Evolutionary conservation across 2,888 invertebrate species (phyloP), one percentile per base, ranked within the genome.

Genomic region (Amaurobius ferox): DNA sequence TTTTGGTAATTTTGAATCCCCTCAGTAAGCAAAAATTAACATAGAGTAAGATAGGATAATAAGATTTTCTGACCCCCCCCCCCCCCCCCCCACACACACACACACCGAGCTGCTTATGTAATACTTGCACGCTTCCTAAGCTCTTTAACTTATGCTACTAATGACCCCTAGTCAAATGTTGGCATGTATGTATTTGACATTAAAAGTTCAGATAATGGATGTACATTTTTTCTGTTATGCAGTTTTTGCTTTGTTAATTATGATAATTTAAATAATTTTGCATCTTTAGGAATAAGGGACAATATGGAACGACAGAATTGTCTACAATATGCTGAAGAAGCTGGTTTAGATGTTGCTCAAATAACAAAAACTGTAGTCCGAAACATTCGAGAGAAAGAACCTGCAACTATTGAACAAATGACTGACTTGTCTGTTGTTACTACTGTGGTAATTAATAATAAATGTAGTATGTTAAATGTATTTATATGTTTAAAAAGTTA

Each of bases 291-390:
- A 72, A 90, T 92, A 28, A 89, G 89, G 39, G 90, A 90, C 48
- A 90, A 90, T 39, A 90, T 90, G n/a, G 91, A 91, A 68, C 88
- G 91, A 13, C 90, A 90, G 77, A 86, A 88, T n/a, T 92, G 91
- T 88, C 88, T 92, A 29, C 61, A 87, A 29, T 28, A 93, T 93
- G 90, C 96, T 94, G 89, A 91, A 79, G 90, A 91, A 89, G 95
- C 95, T 62, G 95, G 95, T 13, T 92, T 98, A 55, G 95, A 97
- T 92, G 94, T 97, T n/a, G 94, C 95, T 83, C 94, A 94, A 26
- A 96, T 97, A 80, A 96, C 97, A 0, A 94, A 95, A 90, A 93
- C 94, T 85, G 95, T 97, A 0, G 97, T 98, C 0, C 96, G 96
- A 90, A 95, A 94, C 90, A 95, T 95, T 78, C 89, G 91, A 19